A percentile compares a stretch with the other conserved stretches of the same genome.
Evolutionary conservation across 2,888 invertebrate species (phyloP).

Genomic region (Junonia oenone): DNA sequence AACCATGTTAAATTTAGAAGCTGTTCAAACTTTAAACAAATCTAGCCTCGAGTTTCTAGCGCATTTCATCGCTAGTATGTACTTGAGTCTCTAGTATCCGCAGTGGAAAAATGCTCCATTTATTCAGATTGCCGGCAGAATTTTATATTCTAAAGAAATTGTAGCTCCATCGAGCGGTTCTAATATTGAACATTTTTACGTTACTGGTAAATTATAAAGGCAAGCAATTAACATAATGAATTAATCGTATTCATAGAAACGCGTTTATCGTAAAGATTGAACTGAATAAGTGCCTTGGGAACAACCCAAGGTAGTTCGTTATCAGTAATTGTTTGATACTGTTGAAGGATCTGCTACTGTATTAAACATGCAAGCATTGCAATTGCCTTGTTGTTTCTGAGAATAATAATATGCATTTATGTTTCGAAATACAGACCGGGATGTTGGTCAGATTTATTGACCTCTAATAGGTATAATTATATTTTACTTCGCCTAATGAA

Average conservation of each 20-base stretch:
- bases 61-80: not conserved
- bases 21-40: not conserved
- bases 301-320: slow-evolving; percentile 13
- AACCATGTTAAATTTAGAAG: not conserved
- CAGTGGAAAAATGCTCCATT: not conserved
- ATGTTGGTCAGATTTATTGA: no score
- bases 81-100: slow-evolving; percentile 4
- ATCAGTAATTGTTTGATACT: slow-evolving; percentile 14
- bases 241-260: not conserved
- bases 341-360: slow-evolving; percentile 7
- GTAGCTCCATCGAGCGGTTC: not conserved
- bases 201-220: no score
- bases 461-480: no score
- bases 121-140: not conserved
- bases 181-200: not conserved
- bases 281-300: slow-evolving; percentile 18
- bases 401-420: no score
- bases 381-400: not conserved
- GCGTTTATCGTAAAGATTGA: slow-evolving; percentile 6
- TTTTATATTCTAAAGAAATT: not conserved
- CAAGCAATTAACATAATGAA: not conserved
- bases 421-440: no score
- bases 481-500: no score
- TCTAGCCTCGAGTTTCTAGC: not conserved
- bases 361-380: not conserved